Percentiles rank a stretch among this genome's conserved stretches.
These are phyloP conservation scores for Porites rus DNA, from an alignment of 92 coral and sea anemone genomes.

Conservation along the genomic window DNA sequence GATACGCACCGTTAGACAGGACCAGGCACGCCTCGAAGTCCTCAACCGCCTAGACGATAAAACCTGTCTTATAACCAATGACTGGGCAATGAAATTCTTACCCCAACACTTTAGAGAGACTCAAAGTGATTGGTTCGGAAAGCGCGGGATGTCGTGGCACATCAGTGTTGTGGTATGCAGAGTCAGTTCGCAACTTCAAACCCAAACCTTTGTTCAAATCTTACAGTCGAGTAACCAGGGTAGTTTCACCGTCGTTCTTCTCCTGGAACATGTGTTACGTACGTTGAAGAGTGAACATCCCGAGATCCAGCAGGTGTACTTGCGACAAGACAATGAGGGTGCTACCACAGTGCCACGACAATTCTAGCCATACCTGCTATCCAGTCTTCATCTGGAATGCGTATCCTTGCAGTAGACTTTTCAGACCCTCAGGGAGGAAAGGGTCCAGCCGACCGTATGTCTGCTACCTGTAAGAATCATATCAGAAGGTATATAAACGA, in stretches of 20 bases:
- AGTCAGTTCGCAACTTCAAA: conserved; percentile 26
- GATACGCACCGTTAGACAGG: conserved; percentile 3
- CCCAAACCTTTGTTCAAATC: conserved; percentile 30
- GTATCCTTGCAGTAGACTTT: conserved; percentile 18
- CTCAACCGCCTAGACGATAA: conserved; percentile 39
- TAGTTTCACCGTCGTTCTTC: conserved; percentile 24
- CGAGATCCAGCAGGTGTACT: conserved; percentile 6
- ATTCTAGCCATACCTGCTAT: conserved; percentile 19
- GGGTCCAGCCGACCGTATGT: conserved; percentile 30
- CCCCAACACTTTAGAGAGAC: conserved; percentile 45
- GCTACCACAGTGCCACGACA: too few relatives aligned
- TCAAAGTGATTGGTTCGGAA: conserved; percentile 35
- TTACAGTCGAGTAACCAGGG: conserved; percentile 39
- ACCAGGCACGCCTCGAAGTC: conserved; percentile 16
- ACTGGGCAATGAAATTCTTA: conserved; percentile 50
- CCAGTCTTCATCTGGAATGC: background rate
- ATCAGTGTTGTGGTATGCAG: conserved; percentile 43
- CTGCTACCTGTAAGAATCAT: conserved; percentile 26
- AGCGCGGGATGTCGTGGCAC: conserved; percentile 44
- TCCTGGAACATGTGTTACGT: conserved; percentile 35
- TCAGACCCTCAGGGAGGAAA: conserved; percentile 30
- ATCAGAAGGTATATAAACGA: conserved; percentile 27
- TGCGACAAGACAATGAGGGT: conserved; percentile 48
- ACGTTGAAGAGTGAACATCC: conserved; percentile 38
- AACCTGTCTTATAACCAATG: conserved; percentile 43